Evolutionary conservation across 2,797 vertebrate genomes (phyloP), one percentile per base, ranked within the genome.

Genomic region (Antrozous pallidus): DNA sequence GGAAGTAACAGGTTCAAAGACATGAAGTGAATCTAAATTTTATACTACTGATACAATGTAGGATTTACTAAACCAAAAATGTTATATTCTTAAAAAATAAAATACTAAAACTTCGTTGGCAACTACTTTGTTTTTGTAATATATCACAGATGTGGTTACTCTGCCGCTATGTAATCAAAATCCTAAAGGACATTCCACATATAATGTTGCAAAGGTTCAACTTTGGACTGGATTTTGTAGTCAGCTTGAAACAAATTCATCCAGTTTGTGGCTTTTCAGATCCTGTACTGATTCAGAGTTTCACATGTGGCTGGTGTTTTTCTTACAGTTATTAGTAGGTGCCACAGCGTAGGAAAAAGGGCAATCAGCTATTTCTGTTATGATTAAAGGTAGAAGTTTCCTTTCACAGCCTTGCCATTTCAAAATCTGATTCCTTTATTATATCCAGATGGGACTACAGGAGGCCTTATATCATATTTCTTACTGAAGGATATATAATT

Each of bases 341-440:
- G 96, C 74, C 61, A 42, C 14, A 51, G 65, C 58, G 18, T 9
- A 70, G 42, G 38, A 18, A 83, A 90, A 94, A 83, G 88, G 65
- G 58, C 78, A 84, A 13, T 97, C 96, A 95, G 90, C 92, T 82
- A 1, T 95, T 98, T 96, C 69, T 94, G 67, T 88, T 8, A 4
- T 91, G 93, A 96, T 96, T 95, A 95, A 96, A 97, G 95, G 77
- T 96, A 93, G 86, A 95, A 67, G 26, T 91, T 98, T 97, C 93
- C 83, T 95, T 95, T 97, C 80, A 33, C 70, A 58, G 91, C 88
- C 63, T 11, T 79, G 3, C 40, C 40, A 28, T 94, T 96, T 97
- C 65, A 95, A 81, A 94, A 94, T 26, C 16, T 92, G 69, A 38
- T 93, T 96, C 51, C n/a, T 96, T 97, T 96, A 96, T 97, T 96